Evolutionary conservation across 2,888 invertebrate species (phyloP), one percentile per base, ranked within the genome.

Genomic region (Thecophora atra): DNA sequence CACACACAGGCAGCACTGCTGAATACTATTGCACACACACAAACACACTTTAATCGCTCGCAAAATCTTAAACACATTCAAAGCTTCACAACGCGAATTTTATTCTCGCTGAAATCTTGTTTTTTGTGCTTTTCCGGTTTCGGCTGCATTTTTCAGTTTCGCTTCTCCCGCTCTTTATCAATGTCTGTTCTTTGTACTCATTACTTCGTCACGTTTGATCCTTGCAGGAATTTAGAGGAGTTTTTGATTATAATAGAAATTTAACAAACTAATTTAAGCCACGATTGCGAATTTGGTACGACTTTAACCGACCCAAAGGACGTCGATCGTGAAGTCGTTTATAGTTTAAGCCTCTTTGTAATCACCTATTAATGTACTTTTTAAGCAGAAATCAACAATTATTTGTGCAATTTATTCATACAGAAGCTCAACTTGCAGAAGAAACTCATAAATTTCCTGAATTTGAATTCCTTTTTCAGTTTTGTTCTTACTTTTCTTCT

Each of bases 231-330:
- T 72, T 75, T 77, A 73, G 77, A 77, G 74, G 79, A 82, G 78
- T 77, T 82, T 76, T 76, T 82, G 75, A 83, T 83, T 77, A 83
- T 83, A 74, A 80, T 83, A 78, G 83, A 83, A 79, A 78, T 80
- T 72, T 83, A 83, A 54, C 7, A 19, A 54, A n/a, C 21, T 21
- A 54, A 54, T n/a, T 54, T 54, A n/a, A 21, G 21, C 21, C 54
- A 54, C 19, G 21, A n/a, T 54, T 6, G 3, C 21, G 54, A 21
- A 54, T 11, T 21, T 54, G 54, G 54, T 58, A 17, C 28, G 6
- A 17, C 11, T 58, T 58, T 58, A 58, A 26, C 28, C 6, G 26
- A 37, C 17, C 47, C 17, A 28, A 58, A 28, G 58, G 58, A 58
- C 11, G 37, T 37, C 11, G 37, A 37, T 37, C 11, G 11, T 37